Percentiles rank a stretch among this genome's conserved stretches.
These are phyloP conservation scores for Cliona cf. orientalis DNA, from an alignment of 37 sponge, comb jelly and placozoan species.

Conservation along the genomic window DNA sequence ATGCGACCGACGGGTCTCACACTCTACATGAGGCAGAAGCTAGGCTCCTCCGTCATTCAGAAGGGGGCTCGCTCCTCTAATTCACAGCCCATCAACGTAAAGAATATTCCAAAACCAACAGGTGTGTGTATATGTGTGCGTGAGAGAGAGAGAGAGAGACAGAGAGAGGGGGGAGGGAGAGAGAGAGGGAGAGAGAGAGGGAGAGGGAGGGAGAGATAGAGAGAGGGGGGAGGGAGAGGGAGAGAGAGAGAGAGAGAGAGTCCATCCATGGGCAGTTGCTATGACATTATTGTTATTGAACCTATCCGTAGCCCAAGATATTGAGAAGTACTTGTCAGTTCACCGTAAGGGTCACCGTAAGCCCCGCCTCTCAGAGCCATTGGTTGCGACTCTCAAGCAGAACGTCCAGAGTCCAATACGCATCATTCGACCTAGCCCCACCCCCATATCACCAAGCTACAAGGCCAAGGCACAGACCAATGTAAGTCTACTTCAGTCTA, in stretches of 20 bases:
- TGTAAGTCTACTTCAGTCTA: not conserved
- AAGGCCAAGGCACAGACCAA: conserved; percentile 38
- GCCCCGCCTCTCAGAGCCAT: conserved; percentile 41
- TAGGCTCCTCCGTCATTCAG: conserved; percentile 25
- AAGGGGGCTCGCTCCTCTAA: conserved; percentile 29
- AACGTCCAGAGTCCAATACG: conserved; percentile 38
- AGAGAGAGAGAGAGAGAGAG: no score
- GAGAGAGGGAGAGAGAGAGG: no score
- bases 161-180: no score
- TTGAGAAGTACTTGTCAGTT: conserved; percentile 16
- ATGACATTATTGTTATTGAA: no score
- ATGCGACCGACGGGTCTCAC: conserved; percentile 50
- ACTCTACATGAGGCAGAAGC: conserved; percentile 42
- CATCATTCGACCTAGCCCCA: conserved; percentile 50
- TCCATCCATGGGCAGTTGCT: no score
- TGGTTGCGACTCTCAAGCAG: conserved; percentile 35
- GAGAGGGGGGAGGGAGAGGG: no score
- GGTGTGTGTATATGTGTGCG: no score
- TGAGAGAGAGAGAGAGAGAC: no score
- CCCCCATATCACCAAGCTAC: conserved; percentile 70
- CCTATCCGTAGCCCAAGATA: conserved; percentile 11
- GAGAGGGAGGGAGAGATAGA: no score
- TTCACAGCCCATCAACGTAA: conserved; percentile 16
- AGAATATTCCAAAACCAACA: conserved; percentile 42
- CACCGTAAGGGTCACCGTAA: conserved; percentile 14